Base-by-base conservation (phyloP, 2,797 vertebrate species). In the Enoplosus armatus region DNA sequence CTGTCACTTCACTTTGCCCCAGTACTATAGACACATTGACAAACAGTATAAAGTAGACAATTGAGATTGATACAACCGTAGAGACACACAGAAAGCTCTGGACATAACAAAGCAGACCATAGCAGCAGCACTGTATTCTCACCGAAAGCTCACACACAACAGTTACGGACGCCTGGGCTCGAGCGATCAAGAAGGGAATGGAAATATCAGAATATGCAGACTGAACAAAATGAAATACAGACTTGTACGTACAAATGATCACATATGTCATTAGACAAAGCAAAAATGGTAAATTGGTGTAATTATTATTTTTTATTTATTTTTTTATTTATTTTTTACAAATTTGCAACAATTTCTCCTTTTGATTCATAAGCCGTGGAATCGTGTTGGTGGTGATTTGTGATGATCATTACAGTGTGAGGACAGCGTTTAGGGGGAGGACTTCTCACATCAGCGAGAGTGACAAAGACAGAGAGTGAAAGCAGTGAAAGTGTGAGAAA, bases 41-140 rank as follows among this genome's bases (percentile, higher is more conserved):
- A 90, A 91, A 91, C 82, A 76, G 62, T 61, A 73, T 79, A 80
- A 89, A 22, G 4, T 71, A 60, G 75, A 85, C 78, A 83, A 88
- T 80, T 85, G 85, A 83, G 90, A 91, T 81, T 89, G 83, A 92
- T 89, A 75, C 72, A 85, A 56, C 80, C 50, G 24, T 37, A 76
- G 85, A 83, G 84, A 85, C 54, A 35, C 73, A 54, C 59, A 41
- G 61, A 83, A 69, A 75, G 62, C 74, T 71, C 35, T 47, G 72
- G 80, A 82, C 62, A 63, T 51, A 60, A 67, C 76, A 80, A 66
- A 88, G 70, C 47, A 69, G 73, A 59, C 47, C 27, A 43, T 53
- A 43, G 56, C 70, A 58, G 59, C 69, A 60, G 18, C 27, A 68
- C 51, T 27, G 43, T 75, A 48, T 24, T 48, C 64, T 65, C 65